phyloP scores from a whole-genome alignment of 2,113 vertebrate species.

The Oenanthe melanoleuca region DNA sequence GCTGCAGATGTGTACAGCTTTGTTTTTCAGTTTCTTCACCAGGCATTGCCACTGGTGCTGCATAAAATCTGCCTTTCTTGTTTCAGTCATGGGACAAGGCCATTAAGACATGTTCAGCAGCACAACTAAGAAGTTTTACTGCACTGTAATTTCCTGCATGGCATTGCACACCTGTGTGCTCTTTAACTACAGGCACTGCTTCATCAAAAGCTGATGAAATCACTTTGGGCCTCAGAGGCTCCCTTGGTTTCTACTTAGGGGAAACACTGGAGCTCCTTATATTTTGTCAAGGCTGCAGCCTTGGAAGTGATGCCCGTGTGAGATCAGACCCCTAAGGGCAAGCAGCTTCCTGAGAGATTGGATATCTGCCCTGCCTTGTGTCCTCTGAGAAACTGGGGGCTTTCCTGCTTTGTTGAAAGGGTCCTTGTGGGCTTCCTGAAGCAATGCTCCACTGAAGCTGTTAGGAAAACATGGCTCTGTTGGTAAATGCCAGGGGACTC shows the following conservation, averaged over 20 bases:
- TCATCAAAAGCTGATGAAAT: not conserved
- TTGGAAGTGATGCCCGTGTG: fast-evolving
- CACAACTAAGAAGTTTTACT: not conserved
- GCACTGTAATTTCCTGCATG: not conserved
- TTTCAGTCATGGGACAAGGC: not conserved
- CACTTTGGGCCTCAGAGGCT: not conserved
- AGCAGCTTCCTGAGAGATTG: not conserved
- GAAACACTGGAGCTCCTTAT: not conserved
- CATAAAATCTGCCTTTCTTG: not conserved
- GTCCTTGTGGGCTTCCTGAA: not conserved
- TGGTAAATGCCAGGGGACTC: not conserved
- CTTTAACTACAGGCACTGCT: not conserved
- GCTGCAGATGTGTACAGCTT: not conserved
- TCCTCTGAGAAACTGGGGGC: not conserved
- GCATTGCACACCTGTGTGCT: fast-evolving
- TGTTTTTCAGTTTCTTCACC: not conserved
- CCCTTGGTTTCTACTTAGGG: not conserved
- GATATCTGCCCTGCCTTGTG: not conserved
- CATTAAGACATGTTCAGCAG: not conserved
- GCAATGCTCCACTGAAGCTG: not conserved
- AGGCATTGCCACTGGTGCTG: not conserved
- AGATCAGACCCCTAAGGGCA: not conserved
- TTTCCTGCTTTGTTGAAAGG: not conserved
- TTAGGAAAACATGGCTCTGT: not conserved
- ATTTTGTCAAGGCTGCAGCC: not conserved